Percentiles rank a stretch among this genome's conserved stretches.
Evolutionary conservation across 2,113 vertebrate species (phyloP).

Genomic region (Pyrgilauda ruficollis): DNA sequence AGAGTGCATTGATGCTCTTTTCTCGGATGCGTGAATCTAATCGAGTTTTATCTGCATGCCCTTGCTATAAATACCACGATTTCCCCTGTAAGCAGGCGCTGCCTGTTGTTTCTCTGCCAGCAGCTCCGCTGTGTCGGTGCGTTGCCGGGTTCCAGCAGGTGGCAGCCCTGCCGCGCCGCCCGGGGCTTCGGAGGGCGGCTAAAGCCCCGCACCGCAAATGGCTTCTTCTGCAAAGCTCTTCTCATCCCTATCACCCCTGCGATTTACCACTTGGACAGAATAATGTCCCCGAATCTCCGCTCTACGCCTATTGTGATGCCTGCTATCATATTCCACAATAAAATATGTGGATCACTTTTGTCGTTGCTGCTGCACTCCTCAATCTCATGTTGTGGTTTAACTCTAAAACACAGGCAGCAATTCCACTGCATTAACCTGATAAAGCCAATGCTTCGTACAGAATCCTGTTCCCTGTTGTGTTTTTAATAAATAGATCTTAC

Average conservation of each 20-base stretch:
- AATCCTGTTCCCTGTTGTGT: neutral
- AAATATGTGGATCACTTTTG: fast-evolving
- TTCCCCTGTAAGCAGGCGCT: neutral
- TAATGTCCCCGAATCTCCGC: neutral
- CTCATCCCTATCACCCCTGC: neutral
- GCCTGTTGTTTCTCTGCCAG: neutral
- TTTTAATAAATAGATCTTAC: neutral
- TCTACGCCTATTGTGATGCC: fast-evolving
- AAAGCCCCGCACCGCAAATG: neutral
- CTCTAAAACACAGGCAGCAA: neutral
- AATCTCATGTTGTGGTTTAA: neutral
- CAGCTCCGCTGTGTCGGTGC: neutral
- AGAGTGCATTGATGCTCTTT: neutral
- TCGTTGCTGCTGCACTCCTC: neutral
- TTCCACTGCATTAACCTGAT: neutral
- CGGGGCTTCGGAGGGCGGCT: fast-evolving
- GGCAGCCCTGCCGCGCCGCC: constrained; percentile 16
- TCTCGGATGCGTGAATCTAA: neutral
- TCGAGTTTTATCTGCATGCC: neutral
- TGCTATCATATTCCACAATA: neutral
- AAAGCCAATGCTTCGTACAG: neutral
- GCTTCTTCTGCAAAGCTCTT: neutral
- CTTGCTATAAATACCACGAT: neutral
- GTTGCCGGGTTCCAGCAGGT: neutral
- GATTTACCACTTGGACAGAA: neutral